Evolutionary conservation across 2,113 vertebrate species (phyloP).

Genomic region (Myanophis thanlyinensis): DNA sequence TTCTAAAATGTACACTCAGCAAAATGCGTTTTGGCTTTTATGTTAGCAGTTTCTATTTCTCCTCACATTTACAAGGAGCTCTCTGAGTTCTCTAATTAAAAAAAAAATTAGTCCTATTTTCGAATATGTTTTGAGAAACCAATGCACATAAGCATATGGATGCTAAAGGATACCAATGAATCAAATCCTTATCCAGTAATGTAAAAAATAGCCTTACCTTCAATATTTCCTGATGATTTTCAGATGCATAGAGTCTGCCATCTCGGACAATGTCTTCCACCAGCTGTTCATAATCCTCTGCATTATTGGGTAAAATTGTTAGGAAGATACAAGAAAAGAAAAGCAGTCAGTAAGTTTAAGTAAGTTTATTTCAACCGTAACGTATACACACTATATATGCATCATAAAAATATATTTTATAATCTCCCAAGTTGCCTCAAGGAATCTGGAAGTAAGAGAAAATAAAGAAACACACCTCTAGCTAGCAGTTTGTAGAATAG

Average conservation of each 20-base stretch:
- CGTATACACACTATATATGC: not conserved
- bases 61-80: not conserved
- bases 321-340: not conserved
- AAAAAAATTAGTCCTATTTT: not conserved
- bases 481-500: not conserved
- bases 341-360: not conserved
- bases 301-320: slow-evolving; percentile 23
- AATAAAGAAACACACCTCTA: not conserved
- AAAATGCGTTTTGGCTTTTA: not conserved
- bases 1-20: not conserved
- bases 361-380: not conserved
- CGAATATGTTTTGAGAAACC: too few species aligned
- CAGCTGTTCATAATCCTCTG: slow-evolving; percentile 97
- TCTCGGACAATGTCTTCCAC: slow-evolving; percentile 97
- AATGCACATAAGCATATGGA: not conserved
- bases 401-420: not conserved
- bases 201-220: slow-evolving; percentile 72
- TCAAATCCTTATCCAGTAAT: not conserved
- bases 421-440: not conserved
- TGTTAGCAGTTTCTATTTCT: not conserved
- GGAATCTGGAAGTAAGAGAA: not conserved
- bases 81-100: not conserved
- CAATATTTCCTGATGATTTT: slow-evolving; percentile 98
- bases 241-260: slow-evolving; percentile 92
- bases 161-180: not conserved